Conservation (phyloP, 1,140 invertebrate genomes). For the Sycobia sp. region DNA sequence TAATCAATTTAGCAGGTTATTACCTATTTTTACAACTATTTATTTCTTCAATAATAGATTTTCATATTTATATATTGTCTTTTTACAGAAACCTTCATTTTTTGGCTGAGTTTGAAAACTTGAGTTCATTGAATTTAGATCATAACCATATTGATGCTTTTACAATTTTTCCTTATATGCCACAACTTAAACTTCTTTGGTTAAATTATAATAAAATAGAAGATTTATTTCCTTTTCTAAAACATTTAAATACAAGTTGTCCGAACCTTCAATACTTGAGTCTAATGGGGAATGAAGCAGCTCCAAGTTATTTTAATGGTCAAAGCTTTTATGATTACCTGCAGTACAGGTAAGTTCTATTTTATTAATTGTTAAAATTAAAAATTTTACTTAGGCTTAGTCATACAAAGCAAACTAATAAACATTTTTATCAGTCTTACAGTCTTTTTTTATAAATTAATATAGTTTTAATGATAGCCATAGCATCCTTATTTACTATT, state of each 20-base stretch:
- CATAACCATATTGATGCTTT: slow-evolving; percentile 72
- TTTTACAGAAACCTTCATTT: slow-evolving; percentile 71
- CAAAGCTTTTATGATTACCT: slow-evolving; percentile 76
- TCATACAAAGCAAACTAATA: background rate
- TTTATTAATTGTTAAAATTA: too few relatives aligned
- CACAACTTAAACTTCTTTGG: slow-evolving; percentile 75
- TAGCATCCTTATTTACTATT: background rate
- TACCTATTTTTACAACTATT: slow-evolving; percentile 46
- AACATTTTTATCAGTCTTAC: too few relatives aligned
- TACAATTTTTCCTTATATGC: slow-evolving; percentile 70
- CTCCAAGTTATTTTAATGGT: slow-evolving; percentile 76
- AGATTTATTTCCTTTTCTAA: slow-evolving; percentile 73
- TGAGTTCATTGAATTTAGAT: slow-evolving; percentile 77
- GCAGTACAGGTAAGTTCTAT: slow-evolving; percentile 71
- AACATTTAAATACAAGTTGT: slow-evolving; percentile 68
- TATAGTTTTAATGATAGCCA: too few relatives aligned
- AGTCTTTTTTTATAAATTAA: too few relatives aligned
- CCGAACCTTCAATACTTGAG: slow-evolving; percentile 72
- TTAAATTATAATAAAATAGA: slow-evolving; percentile 77
- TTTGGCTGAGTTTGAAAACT: slow-evolving; percentile 69
- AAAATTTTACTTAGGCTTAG: slow-evolving; percentile 2
- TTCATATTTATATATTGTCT: slow-evolving; percentile 32
- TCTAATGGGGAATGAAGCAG: slow-evolving; percentile 79
- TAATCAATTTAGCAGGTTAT: slow-evolving; percentile 68
- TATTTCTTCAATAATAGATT: slow-evolving; percentile 7